These are phyloP conservation scores for Polyommatus iphigenia DNA, from an alignment of 2,888 invertebrate genomes.

Conservation along the genomic window DNA sequence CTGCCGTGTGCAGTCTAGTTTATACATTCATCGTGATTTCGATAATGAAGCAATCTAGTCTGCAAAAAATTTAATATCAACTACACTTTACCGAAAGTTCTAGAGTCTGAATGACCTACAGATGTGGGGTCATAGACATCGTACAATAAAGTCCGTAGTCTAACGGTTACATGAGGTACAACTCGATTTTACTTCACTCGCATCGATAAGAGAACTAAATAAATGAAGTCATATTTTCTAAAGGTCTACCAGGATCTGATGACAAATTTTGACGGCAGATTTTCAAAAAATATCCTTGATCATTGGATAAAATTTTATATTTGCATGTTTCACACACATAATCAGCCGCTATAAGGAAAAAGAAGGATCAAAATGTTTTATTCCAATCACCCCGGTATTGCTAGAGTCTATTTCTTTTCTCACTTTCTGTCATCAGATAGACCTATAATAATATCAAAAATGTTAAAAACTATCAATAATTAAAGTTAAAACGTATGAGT, in stretches of 20 bases:
- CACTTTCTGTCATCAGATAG: no score
- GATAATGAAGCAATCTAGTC: not conserved
- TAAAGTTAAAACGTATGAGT: no score
- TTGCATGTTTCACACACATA: no score
- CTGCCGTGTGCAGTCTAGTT: not conserved
- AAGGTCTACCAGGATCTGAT: no score
- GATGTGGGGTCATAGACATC: constrained; percentile 10
- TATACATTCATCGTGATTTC: not conserved
- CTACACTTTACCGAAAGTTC: not conserved
- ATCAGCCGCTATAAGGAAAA: no score
- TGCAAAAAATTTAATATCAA: not conserved
- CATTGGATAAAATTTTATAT: no score
- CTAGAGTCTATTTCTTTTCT: no score
- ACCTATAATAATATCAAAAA: not conserved
- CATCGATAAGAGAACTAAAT: not conserved
- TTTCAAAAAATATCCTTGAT: no score
- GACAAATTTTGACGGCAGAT: no score
- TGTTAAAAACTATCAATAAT: no score
- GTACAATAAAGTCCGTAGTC: constrained; percentile 2
- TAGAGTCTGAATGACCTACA: not conserved
- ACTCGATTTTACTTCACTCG: not conserved
- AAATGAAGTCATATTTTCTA: not conserved
- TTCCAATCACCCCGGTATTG: no score
- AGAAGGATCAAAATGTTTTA: no score
- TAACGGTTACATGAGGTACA: constrained; percentile 10